Base-by-base conservation (phyloP, 2,888 invertebrate species). In the Lottia gigantea region DNA sequence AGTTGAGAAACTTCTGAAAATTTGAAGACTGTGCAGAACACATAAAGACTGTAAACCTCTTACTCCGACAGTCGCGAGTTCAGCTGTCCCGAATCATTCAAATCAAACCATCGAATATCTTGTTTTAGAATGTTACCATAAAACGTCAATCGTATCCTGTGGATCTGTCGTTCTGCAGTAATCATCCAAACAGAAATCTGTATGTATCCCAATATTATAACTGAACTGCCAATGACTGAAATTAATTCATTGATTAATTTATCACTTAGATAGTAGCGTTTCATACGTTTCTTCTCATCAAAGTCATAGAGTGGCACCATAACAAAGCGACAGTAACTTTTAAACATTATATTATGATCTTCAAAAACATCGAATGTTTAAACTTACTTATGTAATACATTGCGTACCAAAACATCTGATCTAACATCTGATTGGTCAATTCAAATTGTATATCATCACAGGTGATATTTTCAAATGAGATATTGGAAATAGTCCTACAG, bases 141-240 rank as follows among this genome's bases (percentile, higher is more conserved):
- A 74, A 91, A 90, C 46, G 78, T 76, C 26, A 85, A 82, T n/a
- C 91, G 82, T 19, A 91, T 86, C 26, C 86, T 81, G 68, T 89
- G 86, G 0, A 89, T 85, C 84, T 92, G 91, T 71, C 89, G 79
- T 74, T 89, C 89, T 14, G 89, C 86, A 1, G 89, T 83, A 4
- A 82, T 78, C 77, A 87, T 81, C 88, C 89, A 90, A 72, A 86
- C 86, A 6, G 83, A 74, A 8, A 89, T 85, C 80, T 89, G 85
- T 8, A 82, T 65, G 74, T 88, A 88, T 0, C 83, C 86, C n/a
- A 85, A 62, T 11, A 87, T 73, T 16, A 87, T 68, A 12, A 85
- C 85, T 65, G 76, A 82, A 68, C 73, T 71, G 19, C 84, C 87
- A 68, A 86, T 83, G 55, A 71, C 87, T 87, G 74, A 26, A 73